phyloP scores from a whole-genome alignment of 1,140 invertebrate genomes.

The Megalonaias nervosa region DNA sequence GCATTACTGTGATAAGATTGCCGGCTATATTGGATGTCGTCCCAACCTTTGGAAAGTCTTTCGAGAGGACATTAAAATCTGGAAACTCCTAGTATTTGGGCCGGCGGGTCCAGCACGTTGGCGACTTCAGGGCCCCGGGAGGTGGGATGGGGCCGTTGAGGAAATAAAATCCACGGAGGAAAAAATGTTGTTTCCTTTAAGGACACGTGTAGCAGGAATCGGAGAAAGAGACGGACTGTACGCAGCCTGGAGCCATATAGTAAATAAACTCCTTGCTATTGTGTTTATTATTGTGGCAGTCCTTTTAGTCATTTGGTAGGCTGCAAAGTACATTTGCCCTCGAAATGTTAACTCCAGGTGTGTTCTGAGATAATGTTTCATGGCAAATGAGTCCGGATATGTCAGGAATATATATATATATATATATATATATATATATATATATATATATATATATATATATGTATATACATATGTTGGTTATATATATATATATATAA shows the following conservation, averaged over 20 bases:
- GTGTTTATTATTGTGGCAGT: too few relatives aligned
- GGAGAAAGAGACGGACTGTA: slow-evolving; percentile 41
- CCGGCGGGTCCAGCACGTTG: slow-evolving; percentile 72
- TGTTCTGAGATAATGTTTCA: too few relatives aligned
- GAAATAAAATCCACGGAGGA: slow-evolving; percentile 57
- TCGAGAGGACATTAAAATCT: slow-evolving; percentile 33
- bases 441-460: too few relatives aligned
- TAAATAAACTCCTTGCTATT: too few relatives aligned
- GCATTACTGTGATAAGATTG: slow-evolving; percentile 41
- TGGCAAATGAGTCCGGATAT: too few relatives aligned
- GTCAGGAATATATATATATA: too few relatives aligned
- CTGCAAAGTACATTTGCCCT: too few relatives aligned
- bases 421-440: too few relatives aligned
- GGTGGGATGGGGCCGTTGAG: slow-evolving; percentile 69
- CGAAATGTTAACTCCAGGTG: too few relatives aligned
- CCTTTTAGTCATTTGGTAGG: too few relatives aligned
- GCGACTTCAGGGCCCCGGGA: slow-evolving; percentile 69
- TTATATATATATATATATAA: too few relatives aligned
- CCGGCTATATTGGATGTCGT: slow-evolving; percentile 35
- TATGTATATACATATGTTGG: too few relatives aligned
- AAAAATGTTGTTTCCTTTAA: slow-evolving; percentile 42
- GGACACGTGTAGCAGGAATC: slow-evolving; percentile 35
- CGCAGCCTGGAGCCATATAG: slow-evolving; percentile 34
- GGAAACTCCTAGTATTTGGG: slow-evolving; percentile 58
- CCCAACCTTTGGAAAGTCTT: slow-evolving; percentile 41